Base-by-base conservation (phyloP, 2,888 invertebrate genomes). In the Crossocerus cetratus region DNA sequence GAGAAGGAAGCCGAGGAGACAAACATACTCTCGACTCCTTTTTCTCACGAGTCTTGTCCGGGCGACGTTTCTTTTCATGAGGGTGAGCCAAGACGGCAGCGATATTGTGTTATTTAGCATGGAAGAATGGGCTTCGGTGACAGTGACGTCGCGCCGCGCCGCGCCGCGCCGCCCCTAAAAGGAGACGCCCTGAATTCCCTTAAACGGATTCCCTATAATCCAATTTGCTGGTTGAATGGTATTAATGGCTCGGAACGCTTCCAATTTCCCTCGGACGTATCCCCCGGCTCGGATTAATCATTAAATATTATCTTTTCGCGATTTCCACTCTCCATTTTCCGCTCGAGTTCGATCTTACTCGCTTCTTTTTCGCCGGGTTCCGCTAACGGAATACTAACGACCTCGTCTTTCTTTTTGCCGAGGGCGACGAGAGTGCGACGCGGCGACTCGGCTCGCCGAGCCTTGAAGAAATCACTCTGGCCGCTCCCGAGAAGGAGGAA, bases 141-240 rank as follows among this genome's bases (percentile, higher is more conserved):
- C 16, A 49, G 16, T 16, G 16, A 16, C 16, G n/a, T 13, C 14
- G 2, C 13, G 14, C 49, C 13, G n/a, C n/a, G n/a, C n/a, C n/a
- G n/a, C n/a, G n/a, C n/a, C n/a, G n/a, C n/a, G n/a, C 16, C 14
- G 2, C 13, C 49, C 49, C 13, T 49, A 16, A 49, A 49, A 5
- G 49, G 16, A 14, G 16, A 49, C 69, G 78, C 63, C 42, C 72
- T 72, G 69, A 70, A 78, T 78, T 67, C 77, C 73, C 76, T 82
- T 82, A 86, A 86, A 84, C 81, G 84, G 83, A 85, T 86, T 84
- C 73, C 72, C 70, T 61, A 75, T 86, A 85, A 87, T 87, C 85
- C 84, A 85, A 87, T 87, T 87, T 84, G 75, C 70, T 66, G 78
- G 79, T 77, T 82, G 83, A 78, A 77, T 72, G 81, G 84, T 85